Evolutionary conservation across 2,113 vertebrate genomes (phyloP).

Genomic region (Pterocles gutturalis): DNA sequence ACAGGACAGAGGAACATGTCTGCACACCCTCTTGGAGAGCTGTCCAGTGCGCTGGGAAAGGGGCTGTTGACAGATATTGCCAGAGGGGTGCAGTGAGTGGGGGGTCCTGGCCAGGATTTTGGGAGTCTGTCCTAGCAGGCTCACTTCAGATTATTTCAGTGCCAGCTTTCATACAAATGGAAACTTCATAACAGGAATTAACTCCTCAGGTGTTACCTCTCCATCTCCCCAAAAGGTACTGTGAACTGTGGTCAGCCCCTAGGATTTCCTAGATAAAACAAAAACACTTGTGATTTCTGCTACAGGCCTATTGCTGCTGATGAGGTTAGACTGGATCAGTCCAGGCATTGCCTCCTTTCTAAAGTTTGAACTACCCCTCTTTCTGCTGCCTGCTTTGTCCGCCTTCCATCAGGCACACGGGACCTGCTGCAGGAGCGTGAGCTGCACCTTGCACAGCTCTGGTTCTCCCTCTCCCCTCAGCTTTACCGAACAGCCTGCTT

Average conservation of each 20-base stretch:
- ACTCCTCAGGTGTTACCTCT: background rate
- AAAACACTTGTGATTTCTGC: background rate
- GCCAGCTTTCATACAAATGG: background rate
- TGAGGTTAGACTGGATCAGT: background rate
- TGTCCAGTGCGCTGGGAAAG: background rate
- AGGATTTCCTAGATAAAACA: background rate
- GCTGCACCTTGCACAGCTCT: background rate
- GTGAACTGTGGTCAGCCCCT: background rate
- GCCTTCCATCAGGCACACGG: background rate
- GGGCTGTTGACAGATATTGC: background rate
- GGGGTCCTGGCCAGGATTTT: background rate
- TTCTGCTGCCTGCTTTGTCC: rapidly evolving
- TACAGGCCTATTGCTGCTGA: rapidly evolving
- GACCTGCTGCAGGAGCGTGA: background rate
- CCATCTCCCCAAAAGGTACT: background rate
- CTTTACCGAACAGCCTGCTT: too few relatives aligned
- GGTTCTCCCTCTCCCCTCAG: background rate
- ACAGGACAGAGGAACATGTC: background rate
- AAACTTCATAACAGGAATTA: background rate
- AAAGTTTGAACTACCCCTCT: background rate
- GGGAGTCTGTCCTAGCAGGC: background rate
- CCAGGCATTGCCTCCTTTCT: background rate
- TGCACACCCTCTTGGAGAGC: background rate
- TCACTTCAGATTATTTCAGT: background rate
- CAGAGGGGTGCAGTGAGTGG: background rate